Percentiles rank a stretch among this genome's conserved stretches.
Evolutionary conservation across 35 echinoderm and acorn worm genomes (phyloP).

Genomic region (Hemicentrotus pulcherrimus): DNA sequence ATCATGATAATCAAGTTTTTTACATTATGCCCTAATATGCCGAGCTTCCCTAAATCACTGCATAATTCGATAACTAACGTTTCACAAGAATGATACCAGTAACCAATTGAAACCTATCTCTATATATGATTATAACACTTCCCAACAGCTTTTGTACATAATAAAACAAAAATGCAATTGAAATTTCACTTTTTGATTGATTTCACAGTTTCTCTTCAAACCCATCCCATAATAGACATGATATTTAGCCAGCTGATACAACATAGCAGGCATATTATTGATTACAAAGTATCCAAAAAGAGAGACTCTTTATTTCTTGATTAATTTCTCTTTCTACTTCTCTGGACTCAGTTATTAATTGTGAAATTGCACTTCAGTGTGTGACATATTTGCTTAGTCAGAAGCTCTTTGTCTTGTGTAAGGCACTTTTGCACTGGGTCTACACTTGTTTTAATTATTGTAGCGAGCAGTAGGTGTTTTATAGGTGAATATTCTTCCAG

Average conservation of each 20-base stretch:
- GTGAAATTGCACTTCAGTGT: not conserved
- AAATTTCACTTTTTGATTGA: not conserved
- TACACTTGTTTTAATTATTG: too few species aligned
- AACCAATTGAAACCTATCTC: too few species aligned
- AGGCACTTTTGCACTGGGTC: too few species aligned
- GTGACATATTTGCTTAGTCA: not conserved
- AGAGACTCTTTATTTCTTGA: not conserved
- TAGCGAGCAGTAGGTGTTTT: too few species aligned
- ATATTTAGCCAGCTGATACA: not conserved
- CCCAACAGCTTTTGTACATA: not conserved
- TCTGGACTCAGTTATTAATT: not conserved
- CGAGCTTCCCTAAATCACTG: too few species aligned
- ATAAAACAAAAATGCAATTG: not conserved
- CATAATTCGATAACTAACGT: too few species aligned
- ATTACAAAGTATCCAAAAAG: not conserved
- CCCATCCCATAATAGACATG: not conserved
- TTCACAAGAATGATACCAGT: too few species aligned
- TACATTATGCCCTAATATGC: too few species aligned
- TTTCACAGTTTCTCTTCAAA: not conserved
- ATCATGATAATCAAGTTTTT: too few species aligned
- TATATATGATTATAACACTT: not conserved
- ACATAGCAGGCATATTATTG: not conserved
- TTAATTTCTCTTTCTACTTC: not conserved
- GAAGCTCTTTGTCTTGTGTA: not conserved
- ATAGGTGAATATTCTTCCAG: too few species aligned